Percentiles rank a stretch among this genome's conserved stretches.
Conservation (phyloP, 2,113 vertebrate species). For the Gymnogyps californianus region DNA sequence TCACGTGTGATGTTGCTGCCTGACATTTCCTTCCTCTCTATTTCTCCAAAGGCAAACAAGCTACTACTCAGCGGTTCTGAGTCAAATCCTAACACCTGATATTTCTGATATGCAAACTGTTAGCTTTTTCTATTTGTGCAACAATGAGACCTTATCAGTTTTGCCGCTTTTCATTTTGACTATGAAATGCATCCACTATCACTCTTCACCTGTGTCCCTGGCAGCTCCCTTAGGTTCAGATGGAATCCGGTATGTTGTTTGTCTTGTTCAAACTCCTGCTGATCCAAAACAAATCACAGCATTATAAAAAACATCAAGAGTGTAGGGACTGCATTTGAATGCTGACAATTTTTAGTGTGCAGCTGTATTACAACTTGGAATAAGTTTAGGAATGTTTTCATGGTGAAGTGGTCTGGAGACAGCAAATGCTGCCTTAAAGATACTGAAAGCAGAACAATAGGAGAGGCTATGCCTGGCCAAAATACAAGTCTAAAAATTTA, state of each 20-base stretch:
- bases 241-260: constrained; percentile 26
- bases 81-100: constrained; percentile 56
- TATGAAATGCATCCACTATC: constrained; percentile 40
- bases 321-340: not conserved
- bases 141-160: constrained; percentile 52
- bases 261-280: constrained; percentile 58
- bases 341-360: not conserved
- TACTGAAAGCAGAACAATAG: not conserved
- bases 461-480: not conserved
- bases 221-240: constrained; percentile 31
- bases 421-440: not conserved
- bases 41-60: constrained; percentile 67
- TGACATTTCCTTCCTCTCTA: constrained; percentile 75
- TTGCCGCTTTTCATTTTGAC: not conserved
- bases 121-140: constrained; percentile 52
- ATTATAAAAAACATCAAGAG: constrained; percentile 24
- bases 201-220: constrained; percentile 62
- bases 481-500: not conserved
- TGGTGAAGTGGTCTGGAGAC: not conserved
- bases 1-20: constrained; percentile 31
- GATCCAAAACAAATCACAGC: constrained; percentile 62
- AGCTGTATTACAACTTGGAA: not conserved
- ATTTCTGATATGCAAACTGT: constrained; percentile 53
- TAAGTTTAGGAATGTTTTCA: not conserved
- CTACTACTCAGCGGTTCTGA: constrained; percentile 52